A percentile compares a stretch with the other conserved stretches of the same genome.
Conservation (phyloP, 64 coral and sea anemone species). For the Dendrophyllia cribrosa region DNA sequence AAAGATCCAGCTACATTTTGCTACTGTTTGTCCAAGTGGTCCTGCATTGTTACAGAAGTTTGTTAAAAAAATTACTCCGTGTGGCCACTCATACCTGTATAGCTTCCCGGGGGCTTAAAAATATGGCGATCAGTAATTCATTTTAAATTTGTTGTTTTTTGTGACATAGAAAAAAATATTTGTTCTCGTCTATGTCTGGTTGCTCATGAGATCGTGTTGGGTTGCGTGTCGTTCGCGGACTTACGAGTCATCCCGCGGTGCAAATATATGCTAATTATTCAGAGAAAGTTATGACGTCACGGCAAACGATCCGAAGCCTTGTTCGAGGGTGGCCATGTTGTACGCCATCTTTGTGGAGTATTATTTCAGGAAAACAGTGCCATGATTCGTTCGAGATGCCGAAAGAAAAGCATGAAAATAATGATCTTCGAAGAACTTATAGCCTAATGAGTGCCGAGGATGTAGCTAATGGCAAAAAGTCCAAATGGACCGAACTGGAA, state of each 20-base stretch:
- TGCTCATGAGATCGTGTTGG: too few species aligned
- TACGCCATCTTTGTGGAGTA: slow-evolving; percentile 83
- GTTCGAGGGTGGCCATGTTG: slow-evolving; percentile 83
- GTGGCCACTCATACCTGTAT: too few species aligned
- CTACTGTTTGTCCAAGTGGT: too few species aligned
- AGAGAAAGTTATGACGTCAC: slow-evolving; percentile 36
- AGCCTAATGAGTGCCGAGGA: slow-evolving; percentile 92
- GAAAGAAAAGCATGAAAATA: slow-evolving; percentile 97
- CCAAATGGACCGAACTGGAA: slow-evolving; percentile 97
- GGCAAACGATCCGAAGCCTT: slow-evolving; percentile 40
- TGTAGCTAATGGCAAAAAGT: slow-evolving; percentile 96
- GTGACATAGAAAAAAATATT: too few species aligned
- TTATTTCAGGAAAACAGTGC: slow-evolving; percentile 76
- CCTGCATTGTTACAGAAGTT: too few species aligned
- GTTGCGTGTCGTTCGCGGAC: too few species aligned
- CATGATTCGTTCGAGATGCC: slow-evolving; percentile 94
- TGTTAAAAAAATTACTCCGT: too few species aligned
- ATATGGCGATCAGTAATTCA: too few species aligned
- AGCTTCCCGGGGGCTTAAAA: too few species aligned
- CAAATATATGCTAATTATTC: slow-evolving; percentile 10
- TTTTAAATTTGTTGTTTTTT: too few species aligned
- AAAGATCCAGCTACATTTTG: too few species aligned
- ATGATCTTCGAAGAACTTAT: slow-evolving; percentile 92
- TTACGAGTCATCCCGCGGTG: not conserved
- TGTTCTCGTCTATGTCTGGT: too few species aligned